A percentile compares a stretch with the other conserved stretches of the same genome.
Evolutionary conservation across 2,797 vertebrate genomes (phyloP).

Genomic region (Loris lydekkerianus): DNA sequence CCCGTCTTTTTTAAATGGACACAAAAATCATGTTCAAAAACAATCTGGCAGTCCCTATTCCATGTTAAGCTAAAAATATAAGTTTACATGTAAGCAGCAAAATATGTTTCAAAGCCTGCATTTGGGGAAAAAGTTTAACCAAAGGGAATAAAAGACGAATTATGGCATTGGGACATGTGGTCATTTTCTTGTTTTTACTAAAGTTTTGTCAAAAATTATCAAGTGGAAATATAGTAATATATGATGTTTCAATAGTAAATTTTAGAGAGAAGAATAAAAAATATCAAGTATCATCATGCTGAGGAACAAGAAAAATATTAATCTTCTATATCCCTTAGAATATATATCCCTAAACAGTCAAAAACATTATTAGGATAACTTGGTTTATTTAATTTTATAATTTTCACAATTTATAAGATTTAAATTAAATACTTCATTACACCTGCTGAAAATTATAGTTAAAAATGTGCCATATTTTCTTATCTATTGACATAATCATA

Average conservation of each 20-base stretch:
- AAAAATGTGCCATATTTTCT: constrained; percentile 33
- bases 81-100: background rate
- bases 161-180: background rate
- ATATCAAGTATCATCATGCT: background rate
- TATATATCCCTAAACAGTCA: too few species aligned
- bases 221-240: background rate
- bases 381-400: constrained; percentile 19
- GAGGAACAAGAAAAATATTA: constrained; percentile 14
- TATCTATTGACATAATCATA: background rate
- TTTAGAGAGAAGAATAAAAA: background rate
- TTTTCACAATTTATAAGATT: constrained; percentile 18
- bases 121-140: background rate
- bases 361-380: background rate
- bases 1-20: background rate
- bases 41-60: background rate
- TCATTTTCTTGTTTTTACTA: background rate
- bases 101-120: background rate
- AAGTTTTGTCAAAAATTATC: constrained; percentile 60
- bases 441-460: background rate
- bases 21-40: background rate
- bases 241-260: background rate
- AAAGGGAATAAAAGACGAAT: background rate
- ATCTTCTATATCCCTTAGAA: too few species aligned
- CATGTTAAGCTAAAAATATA: constrained; percentile 30
- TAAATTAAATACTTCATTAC: constrained; percentile 35